Evolutionary conservation across 2,888 invertebrate genomes (phyloP), one percentile per base, ranked within the genome.

Genomic region (Orthosia gothica): DNA sequence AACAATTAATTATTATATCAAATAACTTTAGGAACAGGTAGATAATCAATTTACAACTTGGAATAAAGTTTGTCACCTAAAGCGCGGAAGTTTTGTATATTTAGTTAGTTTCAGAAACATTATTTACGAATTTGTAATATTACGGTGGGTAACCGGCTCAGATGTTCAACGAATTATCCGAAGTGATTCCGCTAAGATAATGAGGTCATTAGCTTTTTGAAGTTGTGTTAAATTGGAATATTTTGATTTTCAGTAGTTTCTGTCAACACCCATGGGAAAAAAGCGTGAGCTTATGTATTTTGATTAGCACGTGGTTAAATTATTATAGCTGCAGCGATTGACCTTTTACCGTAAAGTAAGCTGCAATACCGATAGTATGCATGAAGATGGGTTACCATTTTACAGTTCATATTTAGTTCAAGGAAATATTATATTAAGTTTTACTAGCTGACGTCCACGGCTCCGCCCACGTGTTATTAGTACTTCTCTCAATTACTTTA

Each of bases 31-130:
- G 7, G 2, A 73, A 73, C 69, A 77, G 77, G 77, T 81, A 73
- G 73, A 81, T 81, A 66, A 81, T 77, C 66, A 63, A 67, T 81
- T 81, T 81, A 81, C 13, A 66, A 81, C 62, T 81, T 66, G n/a
- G 45, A 68, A 80, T 76, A 69, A 81, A 77, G 55, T 73, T 81
- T 55, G 59, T 80, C 59, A 59, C 47, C 52, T 59, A 54, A 59
- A 76, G 26, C 3, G 67, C 26, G 16, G 32, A 62, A 68, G 64
- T 61, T 71, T 32, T n/a, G 18, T 32, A 58, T 54, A 52, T 76
- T 76, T 58, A 63, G 61, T 79, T 69, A 67, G 59, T 65, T 72
- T 57, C 16, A 16, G 52, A 58, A 75, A 67, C 13, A 67, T 59
- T 64, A 80, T 80, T 80, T 80, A n/a, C 9, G 15, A 64, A 50